Percentiles rank a stretch among this genome's conserved stretches.
Conservation (phyloP, 1,140 invertebrate genomes). For the Papilio polytes region DNA sequence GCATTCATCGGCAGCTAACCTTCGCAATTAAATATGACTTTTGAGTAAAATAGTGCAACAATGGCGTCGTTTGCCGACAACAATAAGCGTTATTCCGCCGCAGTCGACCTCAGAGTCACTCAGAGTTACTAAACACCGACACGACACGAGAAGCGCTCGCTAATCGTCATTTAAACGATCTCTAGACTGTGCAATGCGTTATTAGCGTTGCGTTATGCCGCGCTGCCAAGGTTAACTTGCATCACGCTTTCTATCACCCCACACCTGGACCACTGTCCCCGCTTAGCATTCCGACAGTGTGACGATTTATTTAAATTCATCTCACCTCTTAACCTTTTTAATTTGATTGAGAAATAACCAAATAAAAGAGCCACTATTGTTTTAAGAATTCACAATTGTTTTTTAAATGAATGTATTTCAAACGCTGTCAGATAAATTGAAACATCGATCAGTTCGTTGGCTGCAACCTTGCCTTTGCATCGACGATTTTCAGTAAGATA, state of each 20-base stretch:
- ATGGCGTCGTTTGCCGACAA: constrained; percentile 64
- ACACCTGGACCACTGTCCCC: constrained; percentile 58
- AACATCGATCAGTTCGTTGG: constrained; percentile 68
- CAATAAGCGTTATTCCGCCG: constrained; percentile 61
- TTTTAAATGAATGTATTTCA: constrained; percentile 44
- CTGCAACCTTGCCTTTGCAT: constrained; percentile 73
- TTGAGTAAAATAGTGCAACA: constrained; percentile 68
- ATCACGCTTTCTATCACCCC: constrained; percentile 78
- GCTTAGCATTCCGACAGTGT: constrained; percentile 57
- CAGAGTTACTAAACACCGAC: constrained; percentile 65
- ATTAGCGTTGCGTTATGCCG: constrained; percentile 71
- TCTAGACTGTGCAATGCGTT: constrained; percentile 70
- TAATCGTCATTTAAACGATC: constrained; percentile 82
- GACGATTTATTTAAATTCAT: constrained; percentile 72
- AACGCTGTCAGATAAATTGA: constrained; percentile 62
- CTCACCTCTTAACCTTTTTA: constrained; percentile 77
- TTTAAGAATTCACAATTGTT: constrained; percentile 35
- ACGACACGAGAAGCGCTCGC: constrained; percentile 68
- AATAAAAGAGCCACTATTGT: constrained; percentile 57
- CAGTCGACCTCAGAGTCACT: constrained; percentile 66
- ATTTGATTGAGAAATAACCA: constrained; percentile 59
- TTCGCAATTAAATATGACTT: constrained; percentile 75
- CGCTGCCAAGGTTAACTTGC: constrained; percentile 74
- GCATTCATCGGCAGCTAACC: constrained; percentile 44
- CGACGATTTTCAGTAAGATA: constrained; percentile 72